Base-by-base conservation (phyloP, 1,140 invertebrate species). In the Himalopsyche phryganea region DNA sequence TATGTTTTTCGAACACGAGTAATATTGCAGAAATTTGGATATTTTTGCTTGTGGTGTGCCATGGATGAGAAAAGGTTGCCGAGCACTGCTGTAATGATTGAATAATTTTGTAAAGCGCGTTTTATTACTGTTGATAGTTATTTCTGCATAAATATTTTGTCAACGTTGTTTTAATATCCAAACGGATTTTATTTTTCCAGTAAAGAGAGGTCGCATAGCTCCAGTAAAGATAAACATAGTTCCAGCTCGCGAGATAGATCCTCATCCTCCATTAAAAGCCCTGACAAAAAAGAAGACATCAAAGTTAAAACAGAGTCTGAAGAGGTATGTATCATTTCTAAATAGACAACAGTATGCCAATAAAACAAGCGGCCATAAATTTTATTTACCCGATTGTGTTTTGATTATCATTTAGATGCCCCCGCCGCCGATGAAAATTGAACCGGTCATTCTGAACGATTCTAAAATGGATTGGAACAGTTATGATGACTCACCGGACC, bases 141-240 rank as follows among this genome's bases (percentile, higher is more conserved):
- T n/a, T n/a, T n/a, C n/a, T n/a, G n/a, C n/a, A n/a, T n/a, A n/a
- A n/a, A n/a, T n/a, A n/a, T n/a, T n/a, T n/a, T n/a, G n/a, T n/a
- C n/a, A n/a, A n/a, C n/a, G n/a, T n/a, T n/a, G n/a, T n/a, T n/a
- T n/a, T n/a, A n/a, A n/a, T n/a, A n/a, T n/a, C n/a, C n/a, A n/a
- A n/a, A n/a, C n/a, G n/a, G n/a, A n/a, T n/a, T 18, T 28, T 58
- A 46, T 15, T 28, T 59, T 47, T 19, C n/a, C 18, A 60, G 61
- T 49, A 64, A 47, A 40, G 58, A 60, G 1, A 64, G 58, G 53
- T 64, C 62, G 6, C 62, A 64, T 28, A 77, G 71, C 67, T 73
- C 73, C 11, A 58, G 45, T 54, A 75, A 74, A 68, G 73, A 75
- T 40, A 75, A 75, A 62, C 70, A 74, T 60, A 73, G 70, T 69